Evolutionary conservation across 2,888 invertebrate species (phyloP), one percentile per base, ranked within the genome.

Genomic region (Apamea epomidion): DNA sequence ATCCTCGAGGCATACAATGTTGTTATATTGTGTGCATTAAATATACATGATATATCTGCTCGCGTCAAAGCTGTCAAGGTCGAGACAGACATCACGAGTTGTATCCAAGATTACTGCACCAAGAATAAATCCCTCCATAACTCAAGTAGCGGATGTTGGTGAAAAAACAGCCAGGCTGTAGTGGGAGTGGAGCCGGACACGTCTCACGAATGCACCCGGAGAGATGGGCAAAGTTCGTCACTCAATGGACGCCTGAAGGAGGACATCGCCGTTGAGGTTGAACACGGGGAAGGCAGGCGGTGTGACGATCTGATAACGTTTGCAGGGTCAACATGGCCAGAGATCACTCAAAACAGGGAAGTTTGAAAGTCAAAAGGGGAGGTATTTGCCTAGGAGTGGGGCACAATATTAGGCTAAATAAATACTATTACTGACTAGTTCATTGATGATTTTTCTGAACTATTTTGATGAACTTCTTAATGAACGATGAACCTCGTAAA

Each of bases 31-130:
- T 85, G 64, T 64, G n/a, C 10, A 25, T n/a, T 58, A 64, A 8
- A 54, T 18, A 25, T 32, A 54, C 45, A 54, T 29, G 21, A 51
- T 25, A 32, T 48, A 70, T 62, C 21, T 69, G 18, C 7, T 79
- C 4, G 58, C 16, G 67, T 48, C 58, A 74, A 80, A 29, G 32
- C 25, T 42, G 18, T 64, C 7, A 80, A 80, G 81, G 69, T 73
- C 21, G 32, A 62, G n/a, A 16, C 5, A 10, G 42, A 32, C 64
- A 60, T 73, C 73, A 65, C 16, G 29, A 64, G 21, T 21, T 42
- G 14, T 32, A 37, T 58, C 18, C 8, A 51, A 60, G n/a, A 73
- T 68, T 60, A 69, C 25, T 48, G 25, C 42, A 42, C 8, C 8
- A 64, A 37, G 6, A n/a, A 51, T 25, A 48, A 32, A 58, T 58